Conservation (phyloP, 2,113 vertebrate species). For the Himantopus leucocephalus region DNA sequence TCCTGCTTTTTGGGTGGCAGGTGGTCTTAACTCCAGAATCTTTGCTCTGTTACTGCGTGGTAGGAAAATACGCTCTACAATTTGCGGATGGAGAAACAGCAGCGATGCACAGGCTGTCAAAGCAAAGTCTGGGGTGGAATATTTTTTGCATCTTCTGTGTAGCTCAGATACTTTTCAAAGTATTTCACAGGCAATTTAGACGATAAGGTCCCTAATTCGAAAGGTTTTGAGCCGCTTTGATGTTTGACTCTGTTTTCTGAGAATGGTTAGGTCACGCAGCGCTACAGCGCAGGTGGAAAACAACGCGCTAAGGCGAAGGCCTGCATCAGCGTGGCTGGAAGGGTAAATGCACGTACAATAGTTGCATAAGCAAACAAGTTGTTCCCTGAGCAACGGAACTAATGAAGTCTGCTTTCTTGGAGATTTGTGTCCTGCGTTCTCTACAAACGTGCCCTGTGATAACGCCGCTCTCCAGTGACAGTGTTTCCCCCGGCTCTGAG, state of each 20-base stretch:
- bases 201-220: background rate
- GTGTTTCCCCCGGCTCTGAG: background rate
- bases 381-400: conserved; percentile 25
- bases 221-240: background rate
- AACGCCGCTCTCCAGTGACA: background rate
- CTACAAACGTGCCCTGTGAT: background rate
- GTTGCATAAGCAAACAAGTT: conserved; percentile 14
- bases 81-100: background rate
- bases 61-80: fast-evolving
- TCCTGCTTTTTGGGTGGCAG: background rate
- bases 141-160: fast-evolving
- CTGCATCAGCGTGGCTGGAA: background rate
- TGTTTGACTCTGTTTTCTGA: background rate
- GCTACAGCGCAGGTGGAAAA: background rate
- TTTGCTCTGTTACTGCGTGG: fast-evolving
- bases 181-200: fast-evolving
- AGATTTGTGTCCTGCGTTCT: background rate
- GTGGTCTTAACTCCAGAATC: background rate
- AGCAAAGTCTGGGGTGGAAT: background rate
- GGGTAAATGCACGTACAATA: background rate
- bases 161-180: fast-evolving
- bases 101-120: background rate
- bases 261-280: fast-evolving
- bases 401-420: background rate
- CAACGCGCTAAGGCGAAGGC: fast-evolving